Evolutionary conservation across 2,797 vertebrate genomes (phyloP).

Genomic region (Sus cebifrons): DNA sequence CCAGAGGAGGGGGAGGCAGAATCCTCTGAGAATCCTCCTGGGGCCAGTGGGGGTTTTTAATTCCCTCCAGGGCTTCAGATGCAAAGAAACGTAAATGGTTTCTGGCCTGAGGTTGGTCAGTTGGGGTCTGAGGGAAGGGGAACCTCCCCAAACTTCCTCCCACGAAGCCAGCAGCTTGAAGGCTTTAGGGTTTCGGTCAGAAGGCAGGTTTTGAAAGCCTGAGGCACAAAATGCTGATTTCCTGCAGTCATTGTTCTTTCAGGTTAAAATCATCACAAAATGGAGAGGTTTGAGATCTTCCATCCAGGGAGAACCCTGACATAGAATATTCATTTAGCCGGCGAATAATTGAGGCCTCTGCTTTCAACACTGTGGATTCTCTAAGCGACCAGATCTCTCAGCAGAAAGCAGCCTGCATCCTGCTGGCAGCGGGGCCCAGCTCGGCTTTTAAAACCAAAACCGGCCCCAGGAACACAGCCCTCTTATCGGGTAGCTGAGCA

Average conservation of each 20-base stretch:
- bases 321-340: slow-evolving; percentile 57
- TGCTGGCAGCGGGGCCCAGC: background rate
- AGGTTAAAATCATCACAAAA: slow-evolving; percentile 72
- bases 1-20: too few species aligned
- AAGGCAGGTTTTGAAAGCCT: background rate
- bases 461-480: background rate
- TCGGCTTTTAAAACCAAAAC: background rate
- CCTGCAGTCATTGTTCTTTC: slow-evolving; percentile 66
- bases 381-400: too few species aligned
- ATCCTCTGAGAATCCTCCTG: too few species aligned
- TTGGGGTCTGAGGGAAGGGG: too few species aligned
- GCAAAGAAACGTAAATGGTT: background rate
- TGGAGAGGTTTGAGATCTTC: slow-evolving; percentile 49
- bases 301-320: slow-evolving; percentile 38
- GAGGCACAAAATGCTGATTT: slow-evolving; percentile 66
- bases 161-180: accelerated
- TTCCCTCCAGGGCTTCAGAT: background rate
- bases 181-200: background rate
- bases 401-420: background rate
- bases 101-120: background rate
- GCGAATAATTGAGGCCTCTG: slow-evolving; percentile 17
- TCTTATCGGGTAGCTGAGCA: background rate
- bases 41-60: background rate
- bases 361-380: background rate
- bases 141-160: background rate